phyloP scores from a whole-genome alignment of 2,888 invertebrate species.

The Macropis europaea region DNA sequence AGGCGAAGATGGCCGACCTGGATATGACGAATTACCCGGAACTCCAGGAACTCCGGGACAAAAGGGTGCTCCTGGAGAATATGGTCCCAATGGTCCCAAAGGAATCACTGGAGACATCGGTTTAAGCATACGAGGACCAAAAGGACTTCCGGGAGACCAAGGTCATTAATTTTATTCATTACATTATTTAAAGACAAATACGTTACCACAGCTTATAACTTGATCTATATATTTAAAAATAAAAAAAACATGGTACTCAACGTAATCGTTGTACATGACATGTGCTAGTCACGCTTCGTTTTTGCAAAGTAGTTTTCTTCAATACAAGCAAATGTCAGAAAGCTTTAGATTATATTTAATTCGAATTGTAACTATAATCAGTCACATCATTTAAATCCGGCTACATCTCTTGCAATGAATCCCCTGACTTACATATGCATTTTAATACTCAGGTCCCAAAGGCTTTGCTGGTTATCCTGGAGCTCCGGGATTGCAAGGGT shows the following conservation, averaged over 20 bases:
- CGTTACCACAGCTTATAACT: too few relatives aligned
- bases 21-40: constrained; percentile 86
- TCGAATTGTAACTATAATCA: too few relatives aligned
- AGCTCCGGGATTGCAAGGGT: constrained; percentile 82
- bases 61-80: constrained; percentile 91
- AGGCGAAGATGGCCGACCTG: constrained; percentile 85
- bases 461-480: constrained; percentile 84
- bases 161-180: constrained; percentile 74
- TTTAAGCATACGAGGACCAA: constrained; percentile 82
- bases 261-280: too few relatives aligned
- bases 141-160: constrained; percentile 82
- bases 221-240: too few relatives aligned
- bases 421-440: not conserved
- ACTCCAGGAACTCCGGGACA: constrained; percentile 86
- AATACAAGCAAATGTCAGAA: too few relatives aligned
- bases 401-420: not conserved
- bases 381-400: too few relatives aligned
- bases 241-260: too few relatives aligned
- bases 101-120: constrained; percentile 86
- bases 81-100: constrained; percentile 85
- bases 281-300: too few relatives aligned
- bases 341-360: too few relatives aligned
- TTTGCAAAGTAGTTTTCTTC: too few relatives aligned
- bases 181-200: not conserved
- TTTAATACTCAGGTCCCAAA: constrained; percentile 80